These are phyloP conservation scores for Nasonia giraulti DNA, from an alignment of 1,140 invertebrate genomes.

Conservation along the genomic window DNA sequence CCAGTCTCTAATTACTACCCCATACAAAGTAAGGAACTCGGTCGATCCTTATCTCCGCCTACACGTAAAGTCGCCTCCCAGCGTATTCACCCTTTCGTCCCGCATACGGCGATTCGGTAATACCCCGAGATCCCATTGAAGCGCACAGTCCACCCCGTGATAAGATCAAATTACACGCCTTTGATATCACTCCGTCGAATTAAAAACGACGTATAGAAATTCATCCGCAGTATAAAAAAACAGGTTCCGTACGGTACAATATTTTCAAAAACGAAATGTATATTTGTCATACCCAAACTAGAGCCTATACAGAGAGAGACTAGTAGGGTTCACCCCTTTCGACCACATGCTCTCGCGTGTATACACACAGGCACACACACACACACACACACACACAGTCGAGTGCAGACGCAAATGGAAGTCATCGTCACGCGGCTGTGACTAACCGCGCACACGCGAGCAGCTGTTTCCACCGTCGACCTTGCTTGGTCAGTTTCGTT, in stretches of 20 bases:
- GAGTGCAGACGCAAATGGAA: neutral
- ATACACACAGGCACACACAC: neutral
- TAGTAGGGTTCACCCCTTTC: neutral
- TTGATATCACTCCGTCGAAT: neutral
- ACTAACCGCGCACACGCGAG: neutral
- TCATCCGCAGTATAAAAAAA: too few relatives aligned
- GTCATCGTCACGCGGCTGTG: constrained; percentile 1
- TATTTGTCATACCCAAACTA: neutral
- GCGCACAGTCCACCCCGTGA: neutral
- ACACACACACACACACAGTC: neutral
- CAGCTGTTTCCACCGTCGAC: neutral
- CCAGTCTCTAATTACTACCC: neutral
- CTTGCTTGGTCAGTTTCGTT: neutral
- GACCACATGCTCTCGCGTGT: neutral
- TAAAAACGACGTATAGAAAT: neutral
- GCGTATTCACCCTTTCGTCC: too few relatives aligned
- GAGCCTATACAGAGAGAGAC: too few relatives aligned
- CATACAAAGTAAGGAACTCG: neutral
- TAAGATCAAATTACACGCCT: neutral
- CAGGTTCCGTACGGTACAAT: too few relatives aligned
- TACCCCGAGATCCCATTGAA: neutral
- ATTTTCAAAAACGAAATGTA: neutral
- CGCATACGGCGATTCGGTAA: too few relatives aligned
- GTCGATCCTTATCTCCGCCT: neutral
- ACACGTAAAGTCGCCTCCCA: too few relatives aligned